Evolutionary conservation across 2,113 vertebrate genomes (phyloP).

Genomic region (Cebidichthys violaceus): DNA sequence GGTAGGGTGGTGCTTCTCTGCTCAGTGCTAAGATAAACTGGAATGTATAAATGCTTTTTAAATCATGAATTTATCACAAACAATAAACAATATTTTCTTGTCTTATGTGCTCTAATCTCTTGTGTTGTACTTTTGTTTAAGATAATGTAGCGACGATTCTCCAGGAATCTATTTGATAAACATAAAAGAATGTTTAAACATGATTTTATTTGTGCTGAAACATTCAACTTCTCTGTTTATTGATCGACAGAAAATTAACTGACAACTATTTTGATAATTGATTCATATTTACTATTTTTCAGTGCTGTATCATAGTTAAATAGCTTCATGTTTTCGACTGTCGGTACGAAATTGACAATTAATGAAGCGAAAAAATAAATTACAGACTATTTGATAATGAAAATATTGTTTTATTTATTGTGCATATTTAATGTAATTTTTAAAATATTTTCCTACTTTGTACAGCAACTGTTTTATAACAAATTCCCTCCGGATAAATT

Average conservation of each 20-base stretch:
- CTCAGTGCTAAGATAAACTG: background rate
- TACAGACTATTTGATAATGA: too few relatives aligned
- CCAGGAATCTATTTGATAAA: background rate
- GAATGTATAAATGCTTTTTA: background rate
- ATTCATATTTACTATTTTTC: background rate
- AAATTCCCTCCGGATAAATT: background rate
- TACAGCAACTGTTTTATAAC: background rate
- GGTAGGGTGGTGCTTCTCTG: background rate
- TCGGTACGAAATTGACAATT: too few relatives aligned
- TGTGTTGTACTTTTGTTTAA: background rate
- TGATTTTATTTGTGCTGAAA: background rate
- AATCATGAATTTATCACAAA: background rate
- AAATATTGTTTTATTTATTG: background rate
- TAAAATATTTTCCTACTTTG: background rate
- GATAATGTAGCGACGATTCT: background rate
- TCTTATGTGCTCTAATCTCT: too few relatives aligned
- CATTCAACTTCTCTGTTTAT: background rate
- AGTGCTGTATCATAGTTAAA: too few relatives aligned
- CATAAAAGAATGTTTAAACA: background rate
- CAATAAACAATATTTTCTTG: background rate
- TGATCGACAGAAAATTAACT: background rate
- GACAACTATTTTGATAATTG: background rate
- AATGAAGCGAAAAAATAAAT: too few relatives aligned
- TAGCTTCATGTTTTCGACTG: too few relatives aligned
- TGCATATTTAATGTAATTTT: too few relatives aligned